These are phyloP conservation scores for Diorhabda carinulata DNA, from an alignment of 1,140 invertebrate genomes.

Conservation along the genomic window DNA sequence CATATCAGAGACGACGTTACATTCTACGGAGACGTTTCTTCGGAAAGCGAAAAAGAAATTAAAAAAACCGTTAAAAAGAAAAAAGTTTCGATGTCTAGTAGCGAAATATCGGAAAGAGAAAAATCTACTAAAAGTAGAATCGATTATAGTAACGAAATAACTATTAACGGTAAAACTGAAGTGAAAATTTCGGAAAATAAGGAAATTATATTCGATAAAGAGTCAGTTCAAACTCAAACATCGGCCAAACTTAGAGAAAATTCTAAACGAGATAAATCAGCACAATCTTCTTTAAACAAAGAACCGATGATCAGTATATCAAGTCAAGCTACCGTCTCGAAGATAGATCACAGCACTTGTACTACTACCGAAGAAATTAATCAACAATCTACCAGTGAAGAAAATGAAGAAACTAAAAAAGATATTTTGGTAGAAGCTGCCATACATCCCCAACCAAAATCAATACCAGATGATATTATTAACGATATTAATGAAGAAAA, in stretches of 20 bases:
- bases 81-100: slow-evolving; percentile 26
- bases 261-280: slow-evolving; percentile 20
- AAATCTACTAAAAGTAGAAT: slow-evolving; percentile 26
- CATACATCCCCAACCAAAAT: slow-evolving; percentile 33
- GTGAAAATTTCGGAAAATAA: slow-evolving; percentile 37
- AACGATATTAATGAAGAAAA: slow-evolving; percentile 6
- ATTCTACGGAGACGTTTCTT: slow-evolving; percentile 37
- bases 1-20: slow-evolving; percentile 42
- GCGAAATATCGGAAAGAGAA: slow-evolving; percentile 25
- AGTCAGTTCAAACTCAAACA: slow-evolving; percentile 18
- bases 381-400: slow-evolving; percentile 34
- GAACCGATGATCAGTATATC: slow-evolving; percentile 10
- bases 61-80: slow-evolving; percentile 32
- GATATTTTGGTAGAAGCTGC: slow-evolving; percentile 32
- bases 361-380: slow-evolving; percentile 29
- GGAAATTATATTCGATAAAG: slow-evolving; percentile 28
- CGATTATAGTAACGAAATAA: slow-evolving; percentile 38
- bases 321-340: neutral
- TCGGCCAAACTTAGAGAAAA: slow-evolving; percentile 25
- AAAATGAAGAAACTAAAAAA: slow-evolving; percentile 29
- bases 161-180: slow-evolving; percentile 39
- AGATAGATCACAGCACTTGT: slow-evolving; percentile 26
- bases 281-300: slow-evolving; percentile 6
- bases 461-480: neutral
- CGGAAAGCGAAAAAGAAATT: slow-evolving; percentile 38